Evolutionary conservation across 2,888 invertebrate species (phyloP), one percentile per base, ranked within the genome.

Genomic region (Metopia argyrocephala): DNA sequence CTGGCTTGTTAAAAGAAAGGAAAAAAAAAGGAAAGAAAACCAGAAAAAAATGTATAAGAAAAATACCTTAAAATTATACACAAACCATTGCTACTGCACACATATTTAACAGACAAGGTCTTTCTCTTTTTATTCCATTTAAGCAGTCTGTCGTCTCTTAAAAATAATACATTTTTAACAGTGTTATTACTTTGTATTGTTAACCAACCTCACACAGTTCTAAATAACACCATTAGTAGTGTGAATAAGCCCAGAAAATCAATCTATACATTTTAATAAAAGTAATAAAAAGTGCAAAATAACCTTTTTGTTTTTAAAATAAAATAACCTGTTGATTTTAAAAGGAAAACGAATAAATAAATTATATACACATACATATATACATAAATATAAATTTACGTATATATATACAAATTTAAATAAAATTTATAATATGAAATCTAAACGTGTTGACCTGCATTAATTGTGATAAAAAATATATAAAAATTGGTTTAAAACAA

Each of bases 391-490:
- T 1, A 31, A 66, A 45, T 25, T 38, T 64, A 38, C 7, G 12
- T 12, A 31, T 31, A 3, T 2, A 12, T 9, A 31, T 12, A 31
- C 1, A 9, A 38, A 15, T 64, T 73, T 23, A 28, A 48, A 73
- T 25, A 27, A 59, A 18, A 20, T 2, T 27, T 5, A 5, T 75
- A 20, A 52, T 59, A 23, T 45, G 21, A 52, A 52, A 21, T 15
- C 52, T 66, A 62, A 75, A 75, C 50, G 27, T 52, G 75, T 76
- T 68, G 75, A 76, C 75, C 75, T 76, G 75, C 61, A 76, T 27
- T 12, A 74, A 76, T 68, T 76, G 75, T 76, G 75, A 76, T 76
- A 76, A 23, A 61, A 61, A 52, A 56, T 27, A 6, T 28, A 27
- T 38, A 2, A 38, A 31, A 38, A 38, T 38, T 15, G 12, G 9